Base-by-base conservation (phyloP, 2,113 vertebrate species). In the Edolisoma coerulescens region DNA sequence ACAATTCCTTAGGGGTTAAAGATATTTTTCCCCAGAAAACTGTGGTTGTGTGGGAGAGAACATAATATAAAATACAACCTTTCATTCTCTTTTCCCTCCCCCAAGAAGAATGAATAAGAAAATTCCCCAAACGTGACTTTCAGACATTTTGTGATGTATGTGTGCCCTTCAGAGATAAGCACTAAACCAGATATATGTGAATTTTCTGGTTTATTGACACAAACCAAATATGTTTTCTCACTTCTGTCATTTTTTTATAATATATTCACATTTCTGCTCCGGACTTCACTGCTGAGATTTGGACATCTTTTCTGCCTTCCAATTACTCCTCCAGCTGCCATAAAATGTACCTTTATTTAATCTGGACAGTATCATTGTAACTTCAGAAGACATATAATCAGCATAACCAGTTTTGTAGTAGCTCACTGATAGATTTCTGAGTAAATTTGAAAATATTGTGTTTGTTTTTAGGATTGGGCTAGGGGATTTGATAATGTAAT, bases 161-260 rank as follows among this genome's bases (percentile, higher is more conserved):
- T n/a, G 21, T 9, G 17, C 52, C 23, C n/a, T 68, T 67, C 69
- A 63, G 24, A 73, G 21, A 26, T 0, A 41, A 30, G 30, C 19
- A 37, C 4, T 77, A 68, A 50, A 73, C 2, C 6, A 33, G 7
- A 20, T 63, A 32, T 0, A 3, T 44, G 32, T 2, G 0, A 5
- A 16, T 73, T 77, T 80, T 68, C 63, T 68, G 39, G n/a, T 63
- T 94, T 73, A 33, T 44, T 59, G 44, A n/a, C 53, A 80, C 13
- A 86, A 76, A 80, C 2, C 15, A 61, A 17, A 5, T 13, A 14
- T 27, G 7, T 27, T 86, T 88, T 75, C 39, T 41, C 41, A 64
- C 4, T 35, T 42, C 61, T 20, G 42, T 33, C 1, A 11, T 26
- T 59, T 90, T 35, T 52, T 39, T 0, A 16, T 56, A 28, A 65